Base-by-base conservation (phyloP, 1,140 invertebrate genomes). In the Hyposmocoma kahamanoa region DNA sequence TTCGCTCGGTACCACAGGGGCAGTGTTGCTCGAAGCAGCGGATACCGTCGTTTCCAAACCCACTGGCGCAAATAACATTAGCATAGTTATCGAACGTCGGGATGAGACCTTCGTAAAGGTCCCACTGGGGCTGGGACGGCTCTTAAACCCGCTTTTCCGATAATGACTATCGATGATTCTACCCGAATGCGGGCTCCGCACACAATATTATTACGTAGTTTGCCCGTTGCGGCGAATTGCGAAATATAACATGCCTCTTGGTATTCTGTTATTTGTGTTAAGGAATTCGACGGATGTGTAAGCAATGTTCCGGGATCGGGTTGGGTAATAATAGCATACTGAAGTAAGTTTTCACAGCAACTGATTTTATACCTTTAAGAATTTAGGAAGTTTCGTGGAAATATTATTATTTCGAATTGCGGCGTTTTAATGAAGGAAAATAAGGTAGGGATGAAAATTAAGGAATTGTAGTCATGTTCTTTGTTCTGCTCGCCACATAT, bases 81-180 rank as follows among this genome's bases (percentile, higher is more conserved):
- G 78, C 81, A 84, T 84, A 84, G 76, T 82, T 84, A 84, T 84
- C 79, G 77, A 80, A 81, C 73, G 66, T 63, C 53, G 72, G 76
- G 79, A 81, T 78, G 75, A 81, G 78, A 79, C 81, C 76, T 73
- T 55, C 51, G 72, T 79, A 84, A 82, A 72, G 75, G 78, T 82
- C 73, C 78, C 81, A 61, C 26, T 42, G 78, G 81, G 75, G 59
- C 62, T 49, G 70, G 70, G 67, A 74, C 67, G 71, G 67, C 75
- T 81, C 78, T 84, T 81, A 84, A 81, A 79, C 76, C 80, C 80
- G 74, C 72, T 75, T 82, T 74, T 72, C 67, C 73, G 72, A 84
- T 84, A 84, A 84, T 82, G 81, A 84, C 78, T 82, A 82, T 84
- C 78, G 81, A 84, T 84, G 81, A 84, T 80, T 82, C 70, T 56